phyloP scores from a whole-genome alignment of 2,888 invertebrate species.

The Aplocera efformata region DNA sequence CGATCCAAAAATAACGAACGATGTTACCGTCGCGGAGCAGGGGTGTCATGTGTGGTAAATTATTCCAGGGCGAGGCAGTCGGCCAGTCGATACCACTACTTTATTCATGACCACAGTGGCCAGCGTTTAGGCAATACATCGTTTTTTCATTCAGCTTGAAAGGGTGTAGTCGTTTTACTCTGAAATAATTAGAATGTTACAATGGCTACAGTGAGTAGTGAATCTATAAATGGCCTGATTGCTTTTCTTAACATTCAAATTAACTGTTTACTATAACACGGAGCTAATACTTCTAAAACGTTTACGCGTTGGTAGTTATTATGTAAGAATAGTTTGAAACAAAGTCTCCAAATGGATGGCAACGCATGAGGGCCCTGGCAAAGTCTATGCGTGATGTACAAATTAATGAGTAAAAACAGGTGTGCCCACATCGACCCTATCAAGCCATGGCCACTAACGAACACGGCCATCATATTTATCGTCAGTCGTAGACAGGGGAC shows the following conservation, averaged over 20 bases:
- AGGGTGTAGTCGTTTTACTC: too few relatives aligned
- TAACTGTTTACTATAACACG: too few relatives aligned
- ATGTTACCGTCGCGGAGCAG: conserved; percentile 29
- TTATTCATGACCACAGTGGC: conserved; percentile 71
- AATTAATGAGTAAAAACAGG: conserved; percentile 17
- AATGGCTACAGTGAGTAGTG: too few relatives aligned
- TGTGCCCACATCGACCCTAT: conserved; percentile 47
- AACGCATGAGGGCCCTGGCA: too few relatives aligned
- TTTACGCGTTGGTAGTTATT: too few relatives aligned
- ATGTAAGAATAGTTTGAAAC: too few relatives aligned
- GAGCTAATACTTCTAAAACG: too few relatives aligned
- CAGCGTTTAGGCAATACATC: conserved; percentile 49
- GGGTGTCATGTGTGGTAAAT: conserved; percentile 64
- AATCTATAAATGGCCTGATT: too few relatives aligned
- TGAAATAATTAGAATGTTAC: too few relatives aligned
- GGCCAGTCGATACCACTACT: conserved; percentile 71
- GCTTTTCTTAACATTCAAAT: too few relatives aligned
- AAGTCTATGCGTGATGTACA: too few relatives aligned
- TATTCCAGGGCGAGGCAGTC: conserved; percentile 62
- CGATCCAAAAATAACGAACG: conserved; percentile 54
- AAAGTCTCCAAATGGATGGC: too few relatives aligned
- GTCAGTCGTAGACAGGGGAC: conserved; percentile 48
- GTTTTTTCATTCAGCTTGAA: neutral
- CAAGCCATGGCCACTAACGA: conserved; percentile 42
- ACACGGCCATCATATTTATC: conserved; percentile 36